phyloP scores from a whole-genome alignment of 2,888 invertebrate genomes.

The Pheosia tremula region DNA sequence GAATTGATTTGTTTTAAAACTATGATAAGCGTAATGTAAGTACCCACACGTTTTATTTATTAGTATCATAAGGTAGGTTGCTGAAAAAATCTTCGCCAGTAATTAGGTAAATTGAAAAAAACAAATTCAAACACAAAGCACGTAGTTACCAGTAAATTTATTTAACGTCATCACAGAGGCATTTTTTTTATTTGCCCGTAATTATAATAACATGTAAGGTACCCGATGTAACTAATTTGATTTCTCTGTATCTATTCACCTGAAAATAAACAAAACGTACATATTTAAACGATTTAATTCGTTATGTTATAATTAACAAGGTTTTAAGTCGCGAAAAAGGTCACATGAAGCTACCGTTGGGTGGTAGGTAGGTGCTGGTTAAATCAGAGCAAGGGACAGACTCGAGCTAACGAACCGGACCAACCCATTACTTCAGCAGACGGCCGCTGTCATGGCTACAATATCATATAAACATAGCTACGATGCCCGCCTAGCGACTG shows the following conservation, averaged over 20 bases:
- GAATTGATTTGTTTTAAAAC: too few species aligned
- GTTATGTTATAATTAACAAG: conserved; percentile 33
- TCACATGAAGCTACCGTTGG: conserved; percentile 19
- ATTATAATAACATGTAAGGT: conserved; percentile 12
- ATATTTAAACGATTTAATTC: conserved; percentile 16
- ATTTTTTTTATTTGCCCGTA: conserved; percentile 10
- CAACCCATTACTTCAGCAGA: conserved; percentile 50
- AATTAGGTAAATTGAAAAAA: background rate
- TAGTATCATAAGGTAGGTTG: too few species aligned
- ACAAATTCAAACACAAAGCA: background rate
- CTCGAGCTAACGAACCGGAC: conserved; percentile 54
- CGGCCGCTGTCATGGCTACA: conserved; percentile 42
- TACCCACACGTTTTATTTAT: too few species aligned
- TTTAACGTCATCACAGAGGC: conserved; percentile 10
- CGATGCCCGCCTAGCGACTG: conserved; percentile 23
- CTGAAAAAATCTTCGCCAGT: background rate
- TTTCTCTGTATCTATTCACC: conserved; percentile 19
- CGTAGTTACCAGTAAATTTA: conserved; percentile 6
- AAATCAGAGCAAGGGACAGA: conserved; percentile 39
- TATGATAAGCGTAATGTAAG: too few species aligned
- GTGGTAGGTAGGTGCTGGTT: conserved; percentile 18
- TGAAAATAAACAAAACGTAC: conserved; percentile 15
- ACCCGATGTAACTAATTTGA: conserved; percentile 13
- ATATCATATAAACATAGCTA: conserved; percentile 29
- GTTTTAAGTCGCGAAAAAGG: conserved; percentile 21